Percentiles rank a stretch among this genome's conserved stretches.
Evolutionary conservation across 1,140 invertebrate species (phyloP).

Genomic region (Condylostylus longicornis): DNA sequence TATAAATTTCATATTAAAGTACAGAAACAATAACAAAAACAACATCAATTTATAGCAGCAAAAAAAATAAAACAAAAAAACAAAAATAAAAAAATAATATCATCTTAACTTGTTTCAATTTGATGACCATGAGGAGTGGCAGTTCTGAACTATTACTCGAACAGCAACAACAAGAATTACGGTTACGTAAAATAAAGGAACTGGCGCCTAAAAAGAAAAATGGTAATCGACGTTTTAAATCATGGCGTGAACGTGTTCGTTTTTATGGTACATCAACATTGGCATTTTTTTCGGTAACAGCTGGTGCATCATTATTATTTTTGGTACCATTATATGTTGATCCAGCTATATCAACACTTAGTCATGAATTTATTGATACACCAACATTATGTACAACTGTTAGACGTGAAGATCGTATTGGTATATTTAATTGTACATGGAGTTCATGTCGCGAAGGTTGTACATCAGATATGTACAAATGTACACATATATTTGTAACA

Average conservation of each 20-base stretch:
- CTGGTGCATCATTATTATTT: constrained; percentile 68
- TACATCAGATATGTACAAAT: constrained; percentile 71
- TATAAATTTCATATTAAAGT: no score
- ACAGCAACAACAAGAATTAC: constrained; percentile 49
- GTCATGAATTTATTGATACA: constrained; percentile 62
- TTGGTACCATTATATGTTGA: constrained; percentile 76
- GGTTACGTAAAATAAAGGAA: constrained; percentile 53
- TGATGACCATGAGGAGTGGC: constrained; percentile 72
- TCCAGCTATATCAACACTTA: constrained; percentile 73
- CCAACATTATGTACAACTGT: constrained; percentile 65
- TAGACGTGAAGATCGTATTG: constrained; percentile 54
- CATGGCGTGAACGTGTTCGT: constrained; percentile 57
- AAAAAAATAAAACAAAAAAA: no score
- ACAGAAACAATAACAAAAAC: no score
- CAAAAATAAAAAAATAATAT: no score
- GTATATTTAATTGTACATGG: constrained; percentile 72
- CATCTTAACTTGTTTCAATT: no score
- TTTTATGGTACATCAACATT: constrained; percentile 66
- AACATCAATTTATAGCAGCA: no score
- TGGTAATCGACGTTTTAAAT: constrained; percentile 41
- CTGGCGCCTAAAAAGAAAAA: constrained; percentile 40
- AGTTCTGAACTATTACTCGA: constrained; percentile 72
- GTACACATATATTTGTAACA: constrained; percentile 71
- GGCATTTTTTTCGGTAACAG: constrained; percentile 60
- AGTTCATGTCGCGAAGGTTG: constrained; percentile 76